Evolutionary conservation across 2,797 vertebrate genomes (phyloP).

Genomic region (Lacerta agilis): DNA sequence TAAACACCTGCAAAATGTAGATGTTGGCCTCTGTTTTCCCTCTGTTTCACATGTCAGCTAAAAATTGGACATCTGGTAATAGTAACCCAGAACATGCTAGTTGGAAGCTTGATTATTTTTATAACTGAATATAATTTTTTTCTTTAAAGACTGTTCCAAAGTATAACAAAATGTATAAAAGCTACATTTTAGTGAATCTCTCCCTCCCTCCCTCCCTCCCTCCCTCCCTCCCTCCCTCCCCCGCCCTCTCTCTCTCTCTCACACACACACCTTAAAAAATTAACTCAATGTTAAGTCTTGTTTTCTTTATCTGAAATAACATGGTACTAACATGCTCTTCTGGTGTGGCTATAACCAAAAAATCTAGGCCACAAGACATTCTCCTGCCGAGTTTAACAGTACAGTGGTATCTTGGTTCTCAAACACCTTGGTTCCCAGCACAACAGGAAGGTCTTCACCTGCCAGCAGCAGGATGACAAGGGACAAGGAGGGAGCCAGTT

Average conservation of each 20-base stretch:
- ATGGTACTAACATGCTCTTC: background rate
- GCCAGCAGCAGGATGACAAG: too few species aligned
- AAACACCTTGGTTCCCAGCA: too few species aligned
- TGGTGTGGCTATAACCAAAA: background rate
- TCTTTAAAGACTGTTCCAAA: constrained; percentile 38
- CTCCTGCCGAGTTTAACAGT: background rate
- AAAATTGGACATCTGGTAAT: constrained; percentile 54
- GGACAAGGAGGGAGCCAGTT: too few species aligned
- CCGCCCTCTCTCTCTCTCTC: too few species aligned
- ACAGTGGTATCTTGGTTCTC: background rate
- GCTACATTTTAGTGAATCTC: background rate
- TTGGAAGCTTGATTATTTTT: constrained; percentile 40
- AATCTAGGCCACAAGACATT: background rate
- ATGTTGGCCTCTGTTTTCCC: constrained; percentile 17
- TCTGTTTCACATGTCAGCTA: constrained; percentile 37
- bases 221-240: too few species aligned
- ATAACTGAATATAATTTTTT: constrained; percentile 37
- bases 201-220: too few species aligned
- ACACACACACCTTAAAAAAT: background rate
- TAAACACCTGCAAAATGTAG: constrained; percentile 45
- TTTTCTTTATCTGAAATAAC: background rate
- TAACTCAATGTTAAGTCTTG: background rate
- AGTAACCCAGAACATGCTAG: constrained; percentile 27
- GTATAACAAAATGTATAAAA: background rate
- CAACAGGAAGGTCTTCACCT: too few species aligned